Percentiles rank a stretch among this genome's conserved stretches.
These are phyloP conservation scores for Scopus umbretta DNA, from an alignment of 2,113 vertebrate genomes.

Conservation along the genomic window DNA sequence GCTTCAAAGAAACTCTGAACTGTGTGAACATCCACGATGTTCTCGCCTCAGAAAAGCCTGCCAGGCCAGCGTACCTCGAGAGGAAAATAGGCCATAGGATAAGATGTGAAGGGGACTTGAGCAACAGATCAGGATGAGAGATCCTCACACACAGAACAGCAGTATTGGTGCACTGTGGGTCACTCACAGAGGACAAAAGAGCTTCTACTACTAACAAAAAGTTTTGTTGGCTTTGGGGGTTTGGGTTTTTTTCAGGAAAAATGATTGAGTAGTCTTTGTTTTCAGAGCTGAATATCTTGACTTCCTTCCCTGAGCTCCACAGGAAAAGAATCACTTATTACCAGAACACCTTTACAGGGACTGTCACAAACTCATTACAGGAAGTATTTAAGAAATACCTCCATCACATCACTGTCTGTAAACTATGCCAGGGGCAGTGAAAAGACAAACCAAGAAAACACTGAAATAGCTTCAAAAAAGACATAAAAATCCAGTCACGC, in stretches of 20 bases:
- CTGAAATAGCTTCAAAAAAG: neutral
- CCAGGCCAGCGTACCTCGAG: neutral
- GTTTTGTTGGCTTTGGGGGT: neutral
- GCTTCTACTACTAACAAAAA: neutral
- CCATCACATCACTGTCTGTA: neutral
- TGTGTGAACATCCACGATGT: neutral
- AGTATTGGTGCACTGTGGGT: fast-evolving
- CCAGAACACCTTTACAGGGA: neutral
- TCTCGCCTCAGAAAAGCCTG: neutral
- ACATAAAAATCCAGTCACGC: neutral
- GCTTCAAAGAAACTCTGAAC: neutral
- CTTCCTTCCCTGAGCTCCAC: neutral
- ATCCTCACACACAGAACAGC: neutral
- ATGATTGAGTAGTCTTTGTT: neutral
- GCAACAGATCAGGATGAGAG: neutral
- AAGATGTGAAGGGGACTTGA: neutral
- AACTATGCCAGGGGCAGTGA: too few species aligned
- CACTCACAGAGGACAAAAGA: neutral
- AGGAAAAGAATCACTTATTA: neutral
- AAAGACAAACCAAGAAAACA: neutral
- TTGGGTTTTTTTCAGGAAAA: neutral
- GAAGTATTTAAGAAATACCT: neutral
- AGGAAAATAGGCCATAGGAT: neutral
- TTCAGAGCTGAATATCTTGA: neutral
- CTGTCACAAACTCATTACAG: neutral